These are phyloP conservation scores for Ptyas mucosa DNA, from an alignment of 2,113 vertebrate genomes.

Conservation along the genomic window DNA sequence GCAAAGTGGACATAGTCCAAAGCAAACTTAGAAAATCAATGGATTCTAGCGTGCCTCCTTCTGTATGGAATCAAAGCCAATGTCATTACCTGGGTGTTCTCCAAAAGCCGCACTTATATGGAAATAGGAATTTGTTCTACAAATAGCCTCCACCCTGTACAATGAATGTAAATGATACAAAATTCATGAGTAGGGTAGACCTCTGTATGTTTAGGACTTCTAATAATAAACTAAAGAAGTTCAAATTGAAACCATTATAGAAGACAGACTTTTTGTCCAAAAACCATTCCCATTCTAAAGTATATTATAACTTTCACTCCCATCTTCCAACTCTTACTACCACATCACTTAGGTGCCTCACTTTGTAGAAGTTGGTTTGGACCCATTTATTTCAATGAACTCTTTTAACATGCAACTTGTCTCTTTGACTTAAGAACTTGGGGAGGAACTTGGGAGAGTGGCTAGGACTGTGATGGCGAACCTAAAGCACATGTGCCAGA, in stretches of 20 bases:
- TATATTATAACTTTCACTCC: background rate
- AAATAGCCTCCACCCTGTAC: background rate
- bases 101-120: background rate
- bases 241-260: background rate
- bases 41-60: background rate
- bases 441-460: background rate
- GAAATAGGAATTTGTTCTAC: background rate
- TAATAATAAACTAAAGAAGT: background rate
- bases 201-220: background rate
- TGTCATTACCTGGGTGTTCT: background rate
- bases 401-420: background rate
- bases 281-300: background rate
- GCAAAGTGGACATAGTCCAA: background rate
- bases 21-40: background rate
- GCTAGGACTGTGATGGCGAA: background rate
- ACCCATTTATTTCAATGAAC: background rate
- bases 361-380: background rate
- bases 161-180: background rate
- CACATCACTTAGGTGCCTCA: background rate
- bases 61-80: background rate
- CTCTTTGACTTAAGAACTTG: background rate
- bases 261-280: background rate
- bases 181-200: background rate
- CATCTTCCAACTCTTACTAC: background rate
- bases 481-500: too few relatives aligned